phyloP scores from a whole-genome alignment of 1,140 invertebrate species.

The Dendroctonus valens region DNA sequence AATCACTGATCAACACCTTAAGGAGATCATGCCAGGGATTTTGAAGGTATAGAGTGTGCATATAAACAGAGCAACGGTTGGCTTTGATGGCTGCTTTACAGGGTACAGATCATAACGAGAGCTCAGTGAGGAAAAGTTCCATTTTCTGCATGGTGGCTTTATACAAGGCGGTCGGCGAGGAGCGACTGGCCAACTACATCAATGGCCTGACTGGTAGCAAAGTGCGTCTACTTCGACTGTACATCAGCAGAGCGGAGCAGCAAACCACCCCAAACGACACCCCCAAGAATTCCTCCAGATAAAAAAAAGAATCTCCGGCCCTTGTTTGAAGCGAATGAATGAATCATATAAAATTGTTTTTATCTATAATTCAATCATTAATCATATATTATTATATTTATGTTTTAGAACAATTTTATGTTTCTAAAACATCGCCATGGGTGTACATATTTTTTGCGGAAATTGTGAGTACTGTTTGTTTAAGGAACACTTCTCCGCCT shows the following conservation, averaged over 20 bases:
- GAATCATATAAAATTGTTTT: no score
- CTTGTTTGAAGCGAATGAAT: no score
- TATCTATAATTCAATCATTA: no score
- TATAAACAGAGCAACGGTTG: neutral
- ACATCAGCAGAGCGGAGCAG: conserved; percentile 42
- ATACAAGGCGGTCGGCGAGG: conserved; percentile 82
- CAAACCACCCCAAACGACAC: neutral
- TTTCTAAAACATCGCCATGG: no score
- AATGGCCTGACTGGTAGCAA: conserved; percentile 80
- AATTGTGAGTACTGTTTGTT: no score
- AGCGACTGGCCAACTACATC: conserved; percentile 75
- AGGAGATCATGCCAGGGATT: conserved; percentile 83
- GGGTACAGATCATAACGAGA: conserved; percentile 85
- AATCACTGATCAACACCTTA: conserved; percentile 70
- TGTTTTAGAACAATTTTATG: no score
- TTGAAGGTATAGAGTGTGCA: conserved; percentile 63
- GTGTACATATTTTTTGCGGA: no score
- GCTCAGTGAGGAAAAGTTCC: conserved; percentile 87
- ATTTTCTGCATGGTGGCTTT: conserved; percentile 95
- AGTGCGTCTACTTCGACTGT: conserved; percentile 49
- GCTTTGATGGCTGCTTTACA: conserved; percentile 45
- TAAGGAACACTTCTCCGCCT: neutral
- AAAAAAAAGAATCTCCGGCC: no score
- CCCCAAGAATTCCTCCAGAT: no score
- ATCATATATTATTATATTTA: no score